Evolutionary conservation across 2,113 vertebrate genomes (phyloP), one percentile per base, ranked within the genome.

Genomic region (Axis porcinus): DNA sequence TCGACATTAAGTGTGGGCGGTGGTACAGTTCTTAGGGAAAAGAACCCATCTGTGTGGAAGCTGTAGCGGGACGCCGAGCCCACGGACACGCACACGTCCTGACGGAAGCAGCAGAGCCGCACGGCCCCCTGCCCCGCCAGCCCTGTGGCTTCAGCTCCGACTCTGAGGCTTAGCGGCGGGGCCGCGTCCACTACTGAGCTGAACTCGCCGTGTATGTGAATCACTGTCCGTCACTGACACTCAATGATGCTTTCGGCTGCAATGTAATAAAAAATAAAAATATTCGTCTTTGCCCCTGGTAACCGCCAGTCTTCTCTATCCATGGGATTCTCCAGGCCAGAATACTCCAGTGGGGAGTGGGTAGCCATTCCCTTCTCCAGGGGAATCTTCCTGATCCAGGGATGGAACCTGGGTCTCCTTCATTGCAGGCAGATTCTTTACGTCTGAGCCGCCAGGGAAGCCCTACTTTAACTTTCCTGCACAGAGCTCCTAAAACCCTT

Each of bases 41-140:
- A 5, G 33, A 84, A 52, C 2, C 1, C n/a, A 6, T 4, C 0
- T 25, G 11, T 15, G 1, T 11, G 60, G 57, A 4, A 19, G 15
- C 1, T 82, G 33, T 2, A 3, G 13, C 0, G 13, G n/a, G 86
- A 14, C 2, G n/a, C 86, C 27, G 23, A 13, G 27, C 33, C 16
- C 0, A 5, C 10, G 1, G 33, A 36, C n/a, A 8, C 2, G 23
- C 4, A 16, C 1, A 25, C 2, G 14, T 9, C 62, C 52, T 1
- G 27, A 25, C 2, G 1, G 9, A 12, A 33, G 87, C 17, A 13
- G 33, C 60, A 4, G 27, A 74, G 12, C 17, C 4, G 0, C 43
- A 19, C 8, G 7, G 3, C 11, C 2, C 36, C 17, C 2, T 27
- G 21, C 3, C 5, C 17, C 0, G 6, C 4, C 13, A 7, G 1